Conservation (phyloP, 2,113 vertebrate genomes). For the Sardina pilchardus region DNA sequence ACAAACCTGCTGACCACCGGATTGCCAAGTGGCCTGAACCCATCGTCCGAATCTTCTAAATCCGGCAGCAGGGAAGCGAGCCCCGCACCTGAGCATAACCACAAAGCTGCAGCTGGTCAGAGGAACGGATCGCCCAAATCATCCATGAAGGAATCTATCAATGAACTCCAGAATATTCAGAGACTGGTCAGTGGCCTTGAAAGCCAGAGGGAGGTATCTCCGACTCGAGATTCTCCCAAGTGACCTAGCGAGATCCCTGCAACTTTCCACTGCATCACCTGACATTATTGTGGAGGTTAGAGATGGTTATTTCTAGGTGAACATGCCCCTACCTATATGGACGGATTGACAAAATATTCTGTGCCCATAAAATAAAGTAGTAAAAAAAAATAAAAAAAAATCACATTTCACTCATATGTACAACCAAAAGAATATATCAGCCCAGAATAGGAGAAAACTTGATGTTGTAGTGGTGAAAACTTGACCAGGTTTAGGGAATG, state of each 20-base stretch:
- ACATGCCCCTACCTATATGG: not conserved
- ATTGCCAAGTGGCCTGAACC: slow-evolving; percentile 74
- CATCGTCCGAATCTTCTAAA: slow-evolving; percentile 82
- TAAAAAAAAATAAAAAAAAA: too few relatives aligned
- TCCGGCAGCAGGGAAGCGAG: slow-evolving; percentile 84
- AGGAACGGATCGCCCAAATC: slow-evolving; percentile 81
- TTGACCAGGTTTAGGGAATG: slow-evolving; percentile 42
- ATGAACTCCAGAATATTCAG: slow-evolving; percentile 97
- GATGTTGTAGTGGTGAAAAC: slow-evolving; percentile 44
- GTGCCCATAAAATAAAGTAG: slow-evolving; percentile 15
- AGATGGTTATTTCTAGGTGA: slow-evolving; percentile 63
- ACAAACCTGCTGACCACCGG: slow-evolving; percentile 84
- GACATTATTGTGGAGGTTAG: slow-evolving; percentile 68
- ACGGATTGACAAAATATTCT: not conserved
- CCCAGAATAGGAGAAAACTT: slow-evolving; percentile 49
- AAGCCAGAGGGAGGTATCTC: slow-evolving; percentile 85
- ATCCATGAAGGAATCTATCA: slow-evolving; percentile 90
- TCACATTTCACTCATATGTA: not conserved
- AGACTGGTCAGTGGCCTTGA: slow-evolving; percentile 98
- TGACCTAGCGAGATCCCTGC: slow-evolving; percentile 67
- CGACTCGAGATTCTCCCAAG: slow-evolving; percentile 86
- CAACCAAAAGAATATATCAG: slow-evolving; percentile 35
- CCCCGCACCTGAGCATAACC: slow-evolving; percentile 83
- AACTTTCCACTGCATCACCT: slow-evolving; percentile 60
- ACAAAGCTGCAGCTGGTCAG: slow-evolving; percentile 73